Evolutionary conservation across 2,888 invertebrate species (phyloP), one percentile per base, ranked within the genome.

Genomic region (Palloptera scutellata): DNA sequence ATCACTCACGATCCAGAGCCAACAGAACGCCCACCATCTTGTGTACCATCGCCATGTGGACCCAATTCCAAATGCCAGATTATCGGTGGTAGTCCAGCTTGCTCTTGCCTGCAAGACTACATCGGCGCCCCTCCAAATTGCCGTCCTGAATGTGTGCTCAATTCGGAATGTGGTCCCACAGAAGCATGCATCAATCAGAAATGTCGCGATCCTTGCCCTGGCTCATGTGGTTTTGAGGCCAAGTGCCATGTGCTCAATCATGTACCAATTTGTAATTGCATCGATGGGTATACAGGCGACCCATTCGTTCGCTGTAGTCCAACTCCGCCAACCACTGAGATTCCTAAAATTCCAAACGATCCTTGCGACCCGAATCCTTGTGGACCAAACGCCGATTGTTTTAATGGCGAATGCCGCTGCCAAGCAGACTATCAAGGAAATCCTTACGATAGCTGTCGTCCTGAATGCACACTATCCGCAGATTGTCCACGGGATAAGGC

Each of bases 31-130:
- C 90, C 91, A 72, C 92, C 92, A 70, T 91, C 92, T 19, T 94
- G 94, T 80, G 88, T 88, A 41, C 94, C 94, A 60, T 92, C 92
- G 20, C 94, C 94, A 0, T 95, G 95, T 78, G 95, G 95, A 19
- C 91, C 93, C 1, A 92, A 94, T 82, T 91, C 94, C 0, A 89
- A 91, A 69, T 95, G 94, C 77, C 92, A 92, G 80, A 87, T 92
- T 71, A 86, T 91, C 71, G 89, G 89, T 45, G 91, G 90, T 73
- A 90, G 87, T 76, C 93, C 91, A 66, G 92, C 91, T 1, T 95
- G 95, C 78, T 92, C 92, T 1, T 95, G 95, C 80, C 85, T 91
- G 60, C 89, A 90, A n/a, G 90, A 91, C 75, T 93, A 89, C 76
- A 88, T 91, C 52, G 94, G 94, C n/a, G 88, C 89, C 19, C 94